Evolutionary conservation across 2,113 vertebrate species (phyloP).

Genomic region (Crotalus viridis): DNA sequence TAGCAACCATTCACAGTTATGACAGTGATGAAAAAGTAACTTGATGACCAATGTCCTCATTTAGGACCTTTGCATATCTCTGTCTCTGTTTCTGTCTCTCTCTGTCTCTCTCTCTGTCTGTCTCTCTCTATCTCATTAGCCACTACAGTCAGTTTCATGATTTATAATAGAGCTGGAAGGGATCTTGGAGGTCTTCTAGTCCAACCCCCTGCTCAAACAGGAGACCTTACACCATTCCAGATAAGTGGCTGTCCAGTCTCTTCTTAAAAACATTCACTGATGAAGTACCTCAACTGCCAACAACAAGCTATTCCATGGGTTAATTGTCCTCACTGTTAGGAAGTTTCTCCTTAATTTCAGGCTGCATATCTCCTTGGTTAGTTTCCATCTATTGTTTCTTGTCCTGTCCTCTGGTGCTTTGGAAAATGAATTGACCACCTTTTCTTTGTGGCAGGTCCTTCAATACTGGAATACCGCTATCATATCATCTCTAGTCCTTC

Average conservation of each 20-base stretch:
- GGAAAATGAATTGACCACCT: not conserved
- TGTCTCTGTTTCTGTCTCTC: no score
- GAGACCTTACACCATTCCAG: not conserved
- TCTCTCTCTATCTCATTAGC: no score
- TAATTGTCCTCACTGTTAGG: not conserved
- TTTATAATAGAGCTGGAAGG: not conserved
- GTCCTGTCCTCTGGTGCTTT: not conserved
- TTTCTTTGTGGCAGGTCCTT: not conserved
- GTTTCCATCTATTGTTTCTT: not conserved
- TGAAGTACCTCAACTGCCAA: not conserved
- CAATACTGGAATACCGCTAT: not conserved
- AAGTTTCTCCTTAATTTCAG: not conserved
- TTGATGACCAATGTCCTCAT: no score
- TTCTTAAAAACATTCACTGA: not conserved
- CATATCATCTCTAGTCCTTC: not conserved
- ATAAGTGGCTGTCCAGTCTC: not conserved
- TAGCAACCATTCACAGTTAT: no score
- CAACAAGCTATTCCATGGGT: not conserved
- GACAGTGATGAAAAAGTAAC: no score
- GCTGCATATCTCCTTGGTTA: not conserved
- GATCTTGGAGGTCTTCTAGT: not conserved
- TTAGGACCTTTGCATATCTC: no score
- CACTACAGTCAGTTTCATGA: not conserved
- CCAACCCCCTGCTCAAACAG: not conserved
- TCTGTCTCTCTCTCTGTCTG: no score